Conservation (phyloP, 2,797 vertebrate species). For the Sardinella longiceps region DNA sequence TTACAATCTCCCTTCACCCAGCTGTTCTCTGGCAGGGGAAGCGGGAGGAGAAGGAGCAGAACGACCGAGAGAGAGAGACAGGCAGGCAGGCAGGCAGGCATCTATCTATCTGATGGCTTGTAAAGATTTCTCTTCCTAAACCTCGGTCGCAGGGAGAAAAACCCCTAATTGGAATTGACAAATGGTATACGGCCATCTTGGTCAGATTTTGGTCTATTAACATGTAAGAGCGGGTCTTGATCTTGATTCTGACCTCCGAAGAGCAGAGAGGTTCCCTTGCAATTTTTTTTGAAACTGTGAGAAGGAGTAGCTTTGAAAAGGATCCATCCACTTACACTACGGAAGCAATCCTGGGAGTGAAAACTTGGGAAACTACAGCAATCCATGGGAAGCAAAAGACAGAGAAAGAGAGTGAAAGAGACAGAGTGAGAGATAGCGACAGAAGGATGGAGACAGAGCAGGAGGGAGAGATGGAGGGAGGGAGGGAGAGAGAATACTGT, state of each 20-base stretch:
- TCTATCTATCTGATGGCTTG: constrained; percentile 42
- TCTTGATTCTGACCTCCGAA: not conserved
- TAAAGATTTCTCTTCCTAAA: constrained; percentile 53
- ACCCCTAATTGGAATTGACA: constrained; percentile 66
- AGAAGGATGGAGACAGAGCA: constrained; percentile 34
- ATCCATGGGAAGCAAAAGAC: not conserved
- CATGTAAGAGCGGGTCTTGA: not conserved
- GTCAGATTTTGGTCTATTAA: constrained; percentile 5
- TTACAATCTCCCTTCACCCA: constrained; percentile 38
- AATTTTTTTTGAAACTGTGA: not conserved
- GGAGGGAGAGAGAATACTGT: constrained; percentile 7
- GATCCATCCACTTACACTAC: constrained; percentile 24
- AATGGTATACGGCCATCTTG: constrained; percentile 43
- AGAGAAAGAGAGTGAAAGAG: not conserved
- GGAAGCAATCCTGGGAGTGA: constrained; percentile 18
- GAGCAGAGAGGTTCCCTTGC: not conserved
- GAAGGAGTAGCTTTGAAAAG: not conserved
- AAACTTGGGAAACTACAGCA: constrained; percentile 7
- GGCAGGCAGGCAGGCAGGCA: too few species aligned
- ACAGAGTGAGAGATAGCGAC: not conserved
- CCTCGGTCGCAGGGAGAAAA: constrained; percentile 31
- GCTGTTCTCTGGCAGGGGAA: not conserved
- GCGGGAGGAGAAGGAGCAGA: not conserved
- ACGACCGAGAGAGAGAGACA: constrained; percentile 32
- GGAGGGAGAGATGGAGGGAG: constrained; percentile 17